These are phyloP conservation scores for Acheta domesticus DNA, from an alignment of 2,888 invertebrate genomes.

Conservation along the genomic window DNA sequence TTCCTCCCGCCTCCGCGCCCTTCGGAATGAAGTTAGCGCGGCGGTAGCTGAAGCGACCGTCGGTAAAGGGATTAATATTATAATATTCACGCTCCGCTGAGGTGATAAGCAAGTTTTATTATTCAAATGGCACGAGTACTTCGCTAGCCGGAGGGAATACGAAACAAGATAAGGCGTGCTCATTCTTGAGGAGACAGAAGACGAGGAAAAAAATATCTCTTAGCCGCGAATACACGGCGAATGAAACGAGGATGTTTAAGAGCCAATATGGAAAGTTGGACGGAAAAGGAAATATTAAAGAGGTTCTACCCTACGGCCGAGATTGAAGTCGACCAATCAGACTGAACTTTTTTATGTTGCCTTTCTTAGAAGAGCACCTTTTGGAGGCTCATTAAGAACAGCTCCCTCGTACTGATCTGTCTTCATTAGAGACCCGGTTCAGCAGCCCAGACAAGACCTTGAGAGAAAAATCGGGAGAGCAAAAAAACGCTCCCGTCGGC, in stretches of 20 bases:
- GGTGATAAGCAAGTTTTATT: constrained; percentile 1
- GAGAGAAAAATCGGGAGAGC: too few species aligned
- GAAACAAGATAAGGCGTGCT: neutral
- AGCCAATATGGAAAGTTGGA: neutral
- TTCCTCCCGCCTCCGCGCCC: neutral
- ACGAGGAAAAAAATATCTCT: too few species aligned
- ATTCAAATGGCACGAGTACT: constrained; percentile 18
- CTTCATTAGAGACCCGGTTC: neutral
- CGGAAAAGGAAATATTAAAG: constrained; percentile 4
- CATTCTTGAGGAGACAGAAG: too few species aligned
- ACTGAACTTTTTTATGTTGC: neutral
- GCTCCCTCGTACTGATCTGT: neutral
- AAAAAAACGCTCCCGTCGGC: too few species aligned
- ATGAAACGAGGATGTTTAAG: neutral
- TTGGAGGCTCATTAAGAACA: neutral
- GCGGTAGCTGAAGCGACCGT: neutral
- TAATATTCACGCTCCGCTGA: neutral
- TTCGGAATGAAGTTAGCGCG: neutral
- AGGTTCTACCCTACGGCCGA: neutral
- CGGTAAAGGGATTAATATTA: constrained; percentile 1
- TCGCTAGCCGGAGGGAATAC: neutral
- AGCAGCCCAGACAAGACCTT: too few species aligned
- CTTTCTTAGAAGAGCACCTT: constrained; percentile 2
- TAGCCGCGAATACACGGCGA: neutral
- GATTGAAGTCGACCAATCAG: neutral